A percentile compares a stretch with the other conserved stretches of the same genome.
phyloP scores from a whole-genome alignment of 2,888 invertebrate species.

The Atrina japonica region DNA sequence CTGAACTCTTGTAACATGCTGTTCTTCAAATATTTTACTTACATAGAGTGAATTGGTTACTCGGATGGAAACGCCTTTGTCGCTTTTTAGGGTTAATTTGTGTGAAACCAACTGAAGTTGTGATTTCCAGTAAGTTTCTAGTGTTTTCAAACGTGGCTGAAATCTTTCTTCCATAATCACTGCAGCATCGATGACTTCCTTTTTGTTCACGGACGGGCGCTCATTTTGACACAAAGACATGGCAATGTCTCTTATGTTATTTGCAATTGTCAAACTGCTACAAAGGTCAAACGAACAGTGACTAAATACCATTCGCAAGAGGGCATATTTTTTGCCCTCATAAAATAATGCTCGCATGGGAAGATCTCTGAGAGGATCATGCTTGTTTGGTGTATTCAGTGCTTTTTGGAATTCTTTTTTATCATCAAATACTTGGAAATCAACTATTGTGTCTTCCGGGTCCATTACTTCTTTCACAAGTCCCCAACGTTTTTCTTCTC shows the following conservation, averaged over 20 bases:
- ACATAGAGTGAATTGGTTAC: background rate
- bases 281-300: constrained; percentile 2
- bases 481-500: constrained; percentile 23
- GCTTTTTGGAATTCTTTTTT: background rate
- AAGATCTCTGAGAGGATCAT: background rate
- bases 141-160: background rate
- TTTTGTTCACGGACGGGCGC: background rate
- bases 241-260: background rate
- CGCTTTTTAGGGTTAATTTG: background rate
- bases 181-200: background rate
- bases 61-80: background rate
- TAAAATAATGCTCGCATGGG: constrained; percentile 3
- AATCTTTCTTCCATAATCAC: constrained; percentile 1
- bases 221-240: background rate
- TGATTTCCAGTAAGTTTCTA: background rate
- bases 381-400: background rate
- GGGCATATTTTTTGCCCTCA: background rate
- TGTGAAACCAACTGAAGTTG: constrained; percentile 6
- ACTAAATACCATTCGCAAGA: background rate
- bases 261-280: background rate
- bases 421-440: background rate
- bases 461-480: background rate
- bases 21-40: background rate
- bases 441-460: background rate
- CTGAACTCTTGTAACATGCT: background rate